These are phyloP conservation scores for Oryctes rhinoceros DNA, from an alignment of 1,140 invertebrate species.

Conservation along the genomic window DNA sequence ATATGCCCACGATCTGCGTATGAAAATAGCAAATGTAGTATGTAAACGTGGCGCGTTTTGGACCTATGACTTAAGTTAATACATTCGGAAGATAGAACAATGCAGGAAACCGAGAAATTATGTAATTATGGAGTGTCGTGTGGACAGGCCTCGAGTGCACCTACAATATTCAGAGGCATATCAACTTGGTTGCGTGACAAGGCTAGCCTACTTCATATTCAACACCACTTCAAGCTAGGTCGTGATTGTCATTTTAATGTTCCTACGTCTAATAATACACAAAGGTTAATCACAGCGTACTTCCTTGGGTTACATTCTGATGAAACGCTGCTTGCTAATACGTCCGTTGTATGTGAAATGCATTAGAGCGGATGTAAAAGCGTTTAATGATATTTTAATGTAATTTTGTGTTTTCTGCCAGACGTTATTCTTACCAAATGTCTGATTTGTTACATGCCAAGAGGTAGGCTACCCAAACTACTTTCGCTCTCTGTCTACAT, in stretches of 20 bases:
- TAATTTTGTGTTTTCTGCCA: too few species aligned
- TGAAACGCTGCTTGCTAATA: neutral
- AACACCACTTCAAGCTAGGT: neutral
- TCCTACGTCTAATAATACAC: slow-evolving; percentile 12
- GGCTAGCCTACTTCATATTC: slow-evolving; percentile 12
- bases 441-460: too few species aligned
- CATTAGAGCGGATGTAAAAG: neutral
- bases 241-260: slow-evolving; percentile 15
- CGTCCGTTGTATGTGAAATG: neutral
- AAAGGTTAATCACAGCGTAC: slow-evolving; percentile 10
- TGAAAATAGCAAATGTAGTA: neutral
- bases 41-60: neutral
- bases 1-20: slow-evolving; percentile 13
- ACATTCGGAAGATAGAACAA: neutral
- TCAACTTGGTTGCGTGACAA: neutral
- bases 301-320: neutral
- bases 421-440: too few species aligned
- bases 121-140: slow-evolving; percentile 11
- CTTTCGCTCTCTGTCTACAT: too few species aligned
- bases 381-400: too few species aligned
- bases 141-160: neutral
- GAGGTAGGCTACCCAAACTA: too few species aligned
- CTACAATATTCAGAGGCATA: neutral
- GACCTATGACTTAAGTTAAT: neutral
- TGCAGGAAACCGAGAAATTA: slow-evolving; percentile 20